A percentile compares a stretch with the other conserved stretches of the same genome.
Evolutionary conservation across 2,888 invertebrate genomes (phyloP).

Genomic region (Cactoblastis cactorum): DNA sequence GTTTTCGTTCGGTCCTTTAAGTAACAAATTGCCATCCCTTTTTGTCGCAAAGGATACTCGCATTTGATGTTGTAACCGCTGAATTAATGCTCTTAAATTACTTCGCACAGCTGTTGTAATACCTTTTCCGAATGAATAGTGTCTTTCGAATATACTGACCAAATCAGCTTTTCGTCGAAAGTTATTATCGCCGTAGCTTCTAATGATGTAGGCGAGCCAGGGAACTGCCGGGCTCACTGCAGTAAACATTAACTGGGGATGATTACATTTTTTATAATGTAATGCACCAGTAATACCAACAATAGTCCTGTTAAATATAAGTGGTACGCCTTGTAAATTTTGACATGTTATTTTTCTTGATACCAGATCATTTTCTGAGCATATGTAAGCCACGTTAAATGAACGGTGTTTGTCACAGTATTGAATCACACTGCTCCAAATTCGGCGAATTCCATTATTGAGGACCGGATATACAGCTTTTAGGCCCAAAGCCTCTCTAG

Average conservation of each 20-base stretch:
- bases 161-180: background rate
- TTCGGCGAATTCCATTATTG: conserved; percentile 21
- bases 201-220: conserved; percentile 36
- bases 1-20: too few relatives aligned
- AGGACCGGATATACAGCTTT: conserved; percentile 36
- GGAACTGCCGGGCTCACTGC: conserved; percentile 33
- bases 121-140: background rate
- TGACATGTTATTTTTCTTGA: conserved; percentile 15
- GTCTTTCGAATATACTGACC: background rate
- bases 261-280: conserved; percentile 24
- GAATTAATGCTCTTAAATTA: background rate
- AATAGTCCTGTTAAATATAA: conserved; percentile 39
- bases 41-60: background rate
- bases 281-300: conserved; percentile 34
- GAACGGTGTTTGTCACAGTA: conserved; percentile 29
- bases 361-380: conserved; percentile 27
- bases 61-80: background rate
- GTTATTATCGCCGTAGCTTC: background rate
- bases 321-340: conserved; percentile 42
- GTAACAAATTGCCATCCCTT: too few relatives aligned
- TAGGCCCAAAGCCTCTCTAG: conserved; percentile 30
- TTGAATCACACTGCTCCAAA: conserved; percentile 33
- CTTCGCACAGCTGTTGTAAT: background rate
- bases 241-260: conserved; percentile 32
- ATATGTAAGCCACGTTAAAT: conserved; percentile 32